Evolutionary conservation across 2,113 vertebrate genomes (phyloP).

Genomic region (Rhinoptilus africanus): DNA sequence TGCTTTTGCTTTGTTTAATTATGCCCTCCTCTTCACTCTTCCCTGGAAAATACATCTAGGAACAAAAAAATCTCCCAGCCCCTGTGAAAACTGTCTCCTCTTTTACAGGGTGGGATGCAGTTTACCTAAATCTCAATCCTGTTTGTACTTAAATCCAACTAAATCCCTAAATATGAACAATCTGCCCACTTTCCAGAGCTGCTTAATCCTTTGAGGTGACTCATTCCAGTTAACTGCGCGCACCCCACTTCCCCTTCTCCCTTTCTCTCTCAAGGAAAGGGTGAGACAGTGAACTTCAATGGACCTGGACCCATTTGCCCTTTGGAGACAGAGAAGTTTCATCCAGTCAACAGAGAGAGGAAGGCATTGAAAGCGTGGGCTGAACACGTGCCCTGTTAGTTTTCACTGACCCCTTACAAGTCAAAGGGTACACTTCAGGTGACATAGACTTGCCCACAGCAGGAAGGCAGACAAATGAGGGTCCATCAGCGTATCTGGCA

Average conservation of each 20-base stretch:
- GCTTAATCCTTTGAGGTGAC: not conserved
- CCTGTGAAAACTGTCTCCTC: not conserved
- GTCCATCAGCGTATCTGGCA: not conserved
- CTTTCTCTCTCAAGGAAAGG: not conserved
- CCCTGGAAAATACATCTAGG: not conserved
- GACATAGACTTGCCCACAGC: not conserved
- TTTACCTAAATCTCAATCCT: not conserved
- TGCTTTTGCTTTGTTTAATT: not conserved
- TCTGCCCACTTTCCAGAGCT: not conserved
- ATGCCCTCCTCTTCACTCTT: not conserved
- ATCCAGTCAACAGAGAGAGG: not conserved
- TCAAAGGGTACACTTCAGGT: not conserved
- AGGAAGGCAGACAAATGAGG: not conserved
- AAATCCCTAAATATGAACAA: not conserved
- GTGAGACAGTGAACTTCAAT: not conserved
- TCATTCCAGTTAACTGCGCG: not conserved
- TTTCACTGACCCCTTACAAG: not conserved
- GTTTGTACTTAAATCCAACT: not conserved
- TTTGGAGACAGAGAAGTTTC: not conserved
- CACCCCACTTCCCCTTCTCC: not conserved
- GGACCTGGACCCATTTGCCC: not conserved
- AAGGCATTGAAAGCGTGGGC: not conserved
- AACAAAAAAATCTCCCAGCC: not conserved
- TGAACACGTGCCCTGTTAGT: not conserved
- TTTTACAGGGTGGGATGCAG: not conserved